A percentile compares a stretch with the other conserved stretches of the same genome.
Evolutionary conservation across 2,888 invertebrate species (phyloP).

Genomic region (Clunio marinus): DNA sequence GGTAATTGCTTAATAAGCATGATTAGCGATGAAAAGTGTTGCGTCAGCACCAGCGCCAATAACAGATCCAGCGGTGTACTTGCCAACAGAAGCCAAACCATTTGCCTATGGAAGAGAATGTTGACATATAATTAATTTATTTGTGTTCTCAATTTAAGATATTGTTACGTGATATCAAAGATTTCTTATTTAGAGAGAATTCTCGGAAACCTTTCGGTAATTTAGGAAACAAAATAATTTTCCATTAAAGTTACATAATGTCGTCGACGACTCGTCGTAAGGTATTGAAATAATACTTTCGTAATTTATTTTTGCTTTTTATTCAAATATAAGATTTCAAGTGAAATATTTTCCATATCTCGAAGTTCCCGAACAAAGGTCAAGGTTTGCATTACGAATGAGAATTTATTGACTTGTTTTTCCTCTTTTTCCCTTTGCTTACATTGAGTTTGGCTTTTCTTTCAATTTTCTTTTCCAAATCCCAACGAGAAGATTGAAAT

Average conservation of each 20-base stretch:
- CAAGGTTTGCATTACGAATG: slow-evolving; percentile 16
- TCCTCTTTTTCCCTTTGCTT: neutral
- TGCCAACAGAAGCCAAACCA: slow-evolving; percentile 84
- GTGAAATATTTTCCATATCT: neutral
- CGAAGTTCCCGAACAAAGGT: slow-evolving; percentile 24
- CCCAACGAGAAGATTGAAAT: too few relatives aligned
- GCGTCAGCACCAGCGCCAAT: slow-evolving; percentile 81
- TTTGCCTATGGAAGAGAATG: slow-evolving; percentile 66
- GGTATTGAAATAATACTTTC: too few relatives aligned
- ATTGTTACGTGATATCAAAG: too few relatives aligned
- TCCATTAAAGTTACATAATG: too few relatives aligned
- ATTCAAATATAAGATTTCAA: neutral
- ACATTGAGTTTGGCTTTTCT: too few relatives aligned
- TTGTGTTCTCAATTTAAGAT: neutral
- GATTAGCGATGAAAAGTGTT: slow-evolving; percentile 90
- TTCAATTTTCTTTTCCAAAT: too few relatives aligned
- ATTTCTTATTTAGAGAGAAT: too few relatives aligned
- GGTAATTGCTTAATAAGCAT: slow-evolving; percentile 75
- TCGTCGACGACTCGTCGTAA: too few relatives aligned
- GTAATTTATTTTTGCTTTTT: too few relatives aligned
- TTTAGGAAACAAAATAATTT: neutral
- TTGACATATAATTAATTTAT: slow-evolving; percentile 36
- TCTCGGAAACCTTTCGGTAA: too few relatives aligned
- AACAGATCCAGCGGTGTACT: slow-evolving; percentile 83
- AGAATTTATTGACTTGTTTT: slow-evolving; percentile 36